phyloP scores from a whole-genome alignment of 2,113 vertebrate genomes.

The Petrocephalus microphthalmus region DNA sequence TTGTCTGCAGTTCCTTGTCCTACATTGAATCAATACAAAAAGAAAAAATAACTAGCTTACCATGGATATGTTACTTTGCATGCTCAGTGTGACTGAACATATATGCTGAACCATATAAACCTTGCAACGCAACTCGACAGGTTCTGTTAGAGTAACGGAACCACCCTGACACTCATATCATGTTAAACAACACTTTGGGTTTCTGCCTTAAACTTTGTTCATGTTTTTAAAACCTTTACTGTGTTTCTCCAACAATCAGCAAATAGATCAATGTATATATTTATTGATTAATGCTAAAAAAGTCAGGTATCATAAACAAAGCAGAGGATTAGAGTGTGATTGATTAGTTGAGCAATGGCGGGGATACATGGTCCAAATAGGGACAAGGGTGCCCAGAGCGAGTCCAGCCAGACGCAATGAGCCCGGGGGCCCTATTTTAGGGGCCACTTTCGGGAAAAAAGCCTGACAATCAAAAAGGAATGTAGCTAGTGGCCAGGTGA shows the following conservation, averaged over 20 bases:
- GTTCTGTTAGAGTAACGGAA: background rate
- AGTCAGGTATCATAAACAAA: background rate
- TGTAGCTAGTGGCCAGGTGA: background rate
- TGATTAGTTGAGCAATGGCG: background rate
- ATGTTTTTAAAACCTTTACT: background rate
- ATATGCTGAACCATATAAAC: background rate
- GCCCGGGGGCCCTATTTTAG: background rate
- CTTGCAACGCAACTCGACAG: background rate
- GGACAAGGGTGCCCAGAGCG: background rate
- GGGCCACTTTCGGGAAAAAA: background rate
- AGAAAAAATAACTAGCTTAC: background rate
- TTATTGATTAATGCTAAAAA: background rate
- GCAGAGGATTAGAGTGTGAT: background rate
- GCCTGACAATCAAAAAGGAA: background rate
- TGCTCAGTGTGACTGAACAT: background rate
- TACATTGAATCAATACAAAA: slow-evolving; percentile 28
- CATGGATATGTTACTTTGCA: background rate
- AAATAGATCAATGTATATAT: background rate
- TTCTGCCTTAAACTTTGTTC: background rate
- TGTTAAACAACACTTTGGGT: background rate
- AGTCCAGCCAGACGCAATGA: background rate
- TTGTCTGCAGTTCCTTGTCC: slow-evolving; percentile 68
- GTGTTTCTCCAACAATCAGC: background rate
- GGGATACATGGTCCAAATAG: background rate
- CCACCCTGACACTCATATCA: background rate